Evolutionary conservation across 2,888 invertebrate genomes (phyloP), one percentile per base, ranked within the genome.

Genomic region (Hedya salicella): DNA sequence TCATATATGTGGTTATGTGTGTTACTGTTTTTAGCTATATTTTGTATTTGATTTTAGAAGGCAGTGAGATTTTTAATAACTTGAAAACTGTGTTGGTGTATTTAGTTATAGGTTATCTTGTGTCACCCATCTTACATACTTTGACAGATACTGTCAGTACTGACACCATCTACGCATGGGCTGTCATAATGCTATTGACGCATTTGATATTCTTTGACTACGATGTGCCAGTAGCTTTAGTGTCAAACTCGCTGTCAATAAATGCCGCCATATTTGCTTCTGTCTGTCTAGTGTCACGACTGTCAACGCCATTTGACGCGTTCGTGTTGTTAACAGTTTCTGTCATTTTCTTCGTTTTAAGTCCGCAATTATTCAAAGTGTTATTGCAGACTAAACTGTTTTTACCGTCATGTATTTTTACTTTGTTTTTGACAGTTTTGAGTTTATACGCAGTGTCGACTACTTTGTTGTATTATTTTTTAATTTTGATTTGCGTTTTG

Each of bases 131-230:
- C 16, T 87, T 98, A 36, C 97, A 98, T 83, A 99, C 98, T 0
- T 92, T 99, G 56, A 99, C 99, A 0, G 97, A 98, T 81, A 98
- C 98, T 0, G 97, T 99, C 1, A 98, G 98, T 79, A 99, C 99
- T 0, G 99, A 99, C 81, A 98, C 99, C 0, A 98, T 99, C 79
- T 98, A 98, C 79, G 97, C 98, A 1, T 97, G 96, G 94, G 95
- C 98, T 0, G 95, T 96, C 17, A 93, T 97, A 13, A 97, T 98
- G 95, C 95, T 99, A 92, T 79, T 97, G 0, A 87, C 97, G 0
- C 98, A 99, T 92, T 92, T 99, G 68, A 94, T 97, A 74, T 98
- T 98, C 81, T 97, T 97, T 80, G 98, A 99, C 83, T 99, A 99
- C 80, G 97, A 97, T 4, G 94, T 97, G 0, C 94, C 95, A 11